A percentile compares a stretch with the other conserved stretches of the same genome.
Evolutionary conservation across 2,797 vertebrate genomes (phyloP).

Genomic region (Pangasius krempfi): DNA sequence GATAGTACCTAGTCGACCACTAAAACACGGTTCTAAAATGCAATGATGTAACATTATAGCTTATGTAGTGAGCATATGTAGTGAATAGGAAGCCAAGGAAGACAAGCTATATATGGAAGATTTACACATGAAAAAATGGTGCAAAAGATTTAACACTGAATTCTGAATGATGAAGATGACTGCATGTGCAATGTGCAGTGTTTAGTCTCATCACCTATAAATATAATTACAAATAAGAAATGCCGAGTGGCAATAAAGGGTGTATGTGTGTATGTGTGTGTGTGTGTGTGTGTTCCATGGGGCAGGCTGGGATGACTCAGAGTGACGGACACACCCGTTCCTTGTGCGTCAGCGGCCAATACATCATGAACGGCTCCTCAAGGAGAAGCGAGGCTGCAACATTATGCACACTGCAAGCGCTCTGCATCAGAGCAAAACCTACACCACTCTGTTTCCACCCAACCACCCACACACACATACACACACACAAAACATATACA

Average conservation of each 20-base stretch:
- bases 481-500: not conserved
- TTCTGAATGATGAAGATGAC: not conserved
- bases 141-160: not conserved
- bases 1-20: no score
- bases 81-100: not conserved
- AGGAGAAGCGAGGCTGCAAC: constrained; percentile 33
- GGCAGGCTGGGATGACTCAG: constrained; percentile 55
- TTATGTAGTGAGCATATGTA: not conserved
- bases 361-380: constrained; percentile 45
- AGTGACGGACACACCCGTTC: constrained; percentile 51
- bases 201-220: not conserved
- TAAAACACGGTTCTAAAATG: not conserved
- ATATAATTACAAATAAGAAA: not conserved
- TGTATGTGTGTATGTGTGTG: not conserved
- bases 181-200: not conserved
- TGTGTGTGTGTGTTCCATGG: constrained; percentile 35
- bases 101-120: not conserved
- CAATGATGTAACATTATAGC: not conserved
- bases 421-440: not conserved
- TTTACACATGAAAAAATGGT: not conserved
- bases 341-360: constrained; percentile 45
- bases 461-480: not conserved
- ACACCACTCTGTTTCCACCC: not conserved
- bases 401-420: constrained; percentile 22
- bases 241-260: constrained; percentile 7